A percentile compares a stretch with the other conserved stretches of the same genome.
Conservation (phyloP, 2,797 vertebrate genomes). For the Phataginus tetradactyla region DNA sequence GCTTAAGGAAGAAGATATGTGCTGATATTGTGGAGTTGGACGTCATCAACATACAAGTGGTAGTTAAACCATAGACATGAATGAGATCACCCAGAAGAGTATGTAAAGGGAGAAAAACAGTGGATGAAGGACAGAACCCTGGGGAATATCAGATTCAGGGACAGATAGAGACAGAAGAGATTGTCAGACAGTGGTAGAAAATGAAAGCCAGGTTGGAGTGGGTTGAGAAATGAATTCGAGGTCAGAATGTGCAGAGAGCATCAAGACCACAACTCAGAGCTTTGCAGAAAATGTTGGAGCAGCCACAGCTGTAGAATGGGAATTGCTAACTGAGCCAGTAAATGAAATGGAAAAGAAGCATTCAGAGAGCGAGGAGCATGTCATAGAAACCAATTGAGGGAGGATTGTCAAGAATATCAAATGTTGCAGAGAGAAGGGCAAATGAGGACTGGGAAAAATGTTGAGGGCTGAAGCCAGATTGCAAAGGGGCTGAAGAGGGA, state of each 20-base stretch:
- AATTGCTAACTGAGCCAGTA: not conserved
- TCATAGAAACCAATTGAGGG: not conserved
- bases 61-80: conserved; percentile 19
- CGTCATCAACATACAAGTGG: not conserved
- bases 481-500: not conserved
- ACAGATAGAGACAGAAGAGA: not conserved
- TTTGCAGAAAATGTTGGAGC: conserved; percentile 6
- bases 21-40: not conserved
- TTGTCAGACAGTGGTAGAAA: conserved; percentile 1
- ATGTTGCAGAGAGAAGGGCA: not conserved
- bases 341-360: not conserved
- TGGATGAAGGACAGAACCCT: not conserved
- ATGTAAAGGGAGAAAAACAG: not conserved
- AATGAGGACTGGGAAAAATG: not conserved
- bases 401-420: not conserved
- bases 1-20: conserved; percentile 3
- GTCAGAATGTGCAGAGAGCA: not conserved
- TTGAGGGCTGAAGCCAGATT: not conserved
- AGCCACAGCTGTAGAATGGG: not conserved
- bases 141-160: not conserved
- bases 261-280: not conserved
- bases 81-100: conserved; percentile 4
- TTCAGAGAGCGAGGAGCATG: not conserved
- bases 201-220: not conserved
- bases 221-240: conserved; percentile 22